Conservation (phyloP, 2,888 invertebrate genomes). For the Scaptomyza parva region DNA sequence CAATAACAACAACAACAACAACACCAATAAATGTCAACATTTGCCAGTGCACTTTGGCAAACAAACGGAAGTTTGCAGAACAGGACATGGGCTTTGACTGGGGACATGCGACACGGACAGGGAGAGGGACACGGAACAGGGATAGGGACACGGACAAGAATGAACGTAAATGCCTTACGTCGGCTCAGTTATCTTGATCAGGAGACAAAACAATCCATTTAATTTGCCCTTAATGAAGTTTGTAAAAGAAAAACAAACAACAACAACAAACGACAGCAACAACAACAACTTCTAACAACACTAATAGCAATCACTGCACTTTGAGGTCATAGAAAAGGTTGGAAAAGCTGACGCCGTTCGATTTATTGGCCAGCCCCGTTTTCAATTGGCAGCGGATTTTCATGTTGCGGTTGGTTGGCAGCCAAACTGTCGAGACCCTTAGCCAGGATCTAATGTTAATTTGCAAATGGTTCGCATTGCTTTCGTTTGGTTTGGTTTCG, state of each 20-base stretch:
- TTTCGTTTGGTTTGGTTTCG: conserved; percentile 1
- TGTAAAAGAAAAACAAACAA: conserved; percentile 13
- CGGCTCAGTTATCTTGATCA: conserved; percentile 73
- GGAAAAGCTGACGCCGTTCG: conserved; percentile 45
- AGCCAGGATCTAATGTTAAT: conserved; percentile 48
- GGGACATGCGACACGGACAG: conserved; percentile 29
- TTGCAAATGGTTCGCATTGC: conserved; percentile 40
- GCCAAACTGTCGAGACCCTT: conserved; percentile 37
- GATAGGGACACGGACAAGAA: too few relatives aligned
- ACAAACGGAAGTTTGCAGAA: conserved; percentile 40
- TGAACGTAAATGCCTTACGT: conserved; percentile 48
- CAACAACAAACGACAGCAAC: conserved; percentile 14
- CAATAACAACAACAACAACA: conserved; percentile 16
- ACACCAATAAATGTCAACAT: conserved; percentile 69
- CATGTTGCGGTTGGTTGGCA: conserved; percentile 55
- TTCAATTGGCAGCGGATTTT: conserved; percentile 59
- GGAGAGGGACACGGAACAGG: too few relatives aligned
- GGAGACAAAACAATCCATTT: conserved; percentile 69
- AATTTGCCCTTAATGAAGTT: conserved; percentile 74
- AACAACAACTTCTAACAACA: conserved; percentile 7
- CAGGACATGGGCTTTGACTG: conserved; percentile 26
- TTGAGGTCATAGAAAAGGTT: conserved; percentile 18
- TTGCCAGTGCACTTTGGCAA: conserved; percentile 73
- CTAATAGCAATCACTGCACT: conserved; percentile 5
- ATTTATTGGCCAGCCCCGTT: conserved; percentile 45